phyloP scores from a whole-genome alignment of 2,113 vertebrate species.

The Notechis scutatus region DNA sequence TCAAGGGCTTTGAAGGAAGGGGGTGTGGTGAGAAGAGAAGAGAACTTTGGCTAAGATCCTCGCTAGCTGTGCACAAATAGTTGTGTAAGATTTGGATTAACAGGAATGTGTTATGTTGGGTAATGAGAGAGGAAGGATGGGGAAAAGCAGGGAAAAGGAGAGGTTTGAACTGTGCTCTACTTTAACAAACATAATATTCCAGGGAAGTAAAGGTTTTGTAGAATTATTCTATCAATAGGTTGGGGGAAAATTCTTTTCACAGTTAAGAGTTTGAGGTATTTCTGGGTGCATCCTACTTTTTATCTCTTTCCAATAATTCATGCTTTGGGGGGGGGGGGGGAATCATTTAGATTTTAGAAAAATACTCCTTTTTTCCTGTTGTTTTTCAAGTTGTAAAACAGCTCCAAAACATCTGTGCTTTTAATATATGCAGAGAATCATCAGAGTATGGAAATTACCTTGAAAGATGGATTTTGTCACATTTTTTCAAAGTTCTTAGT shows the following conservation, averaged over 20 bases:
- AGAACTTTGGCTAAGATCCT: background rate
- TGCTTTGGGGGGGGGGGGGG: background rate
- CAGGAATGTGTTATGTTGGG: background rate
- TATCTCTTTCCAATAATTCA: background rate
- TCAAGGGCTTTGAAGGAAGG: background rate
- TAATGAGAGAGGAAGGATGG: background rate
- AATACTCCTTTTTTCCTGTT: background rate
- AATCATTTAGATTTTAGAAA: background rate
- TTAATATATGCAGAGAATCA: background rate
- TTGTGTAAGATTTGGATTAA: background rate
- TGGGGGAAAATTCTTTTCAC: slow-evolving; percentile 21
- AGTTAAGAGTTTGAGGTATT: background rate
- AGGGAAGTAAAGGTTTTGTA: background rate
- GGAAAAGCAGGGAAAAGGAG: background rate
- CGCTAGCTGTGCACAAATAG: background rate
- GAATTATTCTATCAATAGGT: slow-evolving; percentile 28
- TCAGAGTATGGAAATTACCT: background rate
- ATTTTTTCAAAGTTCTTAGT: slow-evolving; percentile 21
- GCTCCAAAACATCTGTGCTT: background rate
- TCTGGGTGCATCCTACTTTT: background rate
- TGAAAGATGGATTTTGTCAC: slow-evolving; percentile 15
- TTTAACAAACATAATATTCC: background rate
- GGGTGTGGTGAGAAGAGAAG: background rate
- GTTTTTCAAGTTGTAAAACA: background rate
- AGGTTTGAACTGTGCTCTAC: background rate